These are phyloP conservation scores for Ditula angustiorana DNA, from an alignment of 2,888 invertebrate genomes.

Conservation along the genomic window DNA sequence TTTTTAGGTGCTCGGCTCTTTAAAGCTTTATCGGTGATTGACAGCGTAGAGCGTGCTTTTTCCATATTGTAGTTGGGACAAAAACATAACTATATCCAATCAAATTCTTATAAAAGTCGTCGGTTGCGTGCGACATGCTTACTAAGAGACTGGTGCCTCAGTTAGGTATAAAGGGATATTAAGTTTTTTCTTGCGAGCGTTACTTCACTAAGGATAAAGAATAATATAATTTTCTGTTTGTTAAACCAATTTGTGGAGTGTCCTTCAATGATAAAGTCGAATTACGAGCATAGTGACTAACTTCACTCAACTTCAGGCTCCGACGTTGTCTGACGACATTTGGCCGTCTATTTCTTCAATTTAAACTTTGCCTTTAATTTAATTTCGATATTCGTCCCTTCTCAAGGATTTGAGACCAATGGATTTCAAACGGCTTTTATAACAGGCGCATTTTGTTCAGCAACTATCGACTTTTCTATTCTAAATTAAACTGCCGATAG, in stretches of 20 bases:
- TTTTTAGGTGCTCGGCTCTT: no score
- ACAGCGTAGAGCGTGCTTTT: no score
- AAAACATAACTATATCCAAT: no score
- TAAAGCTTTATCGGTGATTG: no score
- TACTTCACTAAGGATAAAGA: neutral
- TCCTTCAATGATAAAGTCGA: neutral
- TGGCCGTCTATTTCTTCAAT: neutral
- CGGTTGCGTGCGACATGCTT: no score
- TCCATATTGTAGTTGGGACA: no score
- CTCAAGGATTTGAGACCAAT: neutral
- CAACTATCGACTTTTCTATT: neutral
- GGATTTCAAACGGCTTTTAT: neutral
- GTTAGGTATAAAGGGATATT: no score
- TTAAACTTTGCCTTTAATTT: neutral
- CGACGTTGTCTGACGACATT: neutral
- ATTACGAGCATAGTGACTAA: neutral
- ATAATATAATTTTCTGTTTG: neutral
- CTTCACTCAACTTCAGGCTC: neutral
- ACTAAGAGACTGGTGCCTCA: no score
- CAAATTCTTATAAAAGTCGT: no score
- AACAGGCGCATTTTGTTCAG: neutral
- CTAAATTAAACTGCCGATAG: neutral
- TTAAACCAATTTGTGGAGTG: neutral
- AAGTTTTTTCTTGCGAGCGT: no score
- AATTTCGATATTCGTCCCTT: neutral